Conservation (phyloP, 2,888 invertebrate species). For the Papilio demoleus region DNA sequence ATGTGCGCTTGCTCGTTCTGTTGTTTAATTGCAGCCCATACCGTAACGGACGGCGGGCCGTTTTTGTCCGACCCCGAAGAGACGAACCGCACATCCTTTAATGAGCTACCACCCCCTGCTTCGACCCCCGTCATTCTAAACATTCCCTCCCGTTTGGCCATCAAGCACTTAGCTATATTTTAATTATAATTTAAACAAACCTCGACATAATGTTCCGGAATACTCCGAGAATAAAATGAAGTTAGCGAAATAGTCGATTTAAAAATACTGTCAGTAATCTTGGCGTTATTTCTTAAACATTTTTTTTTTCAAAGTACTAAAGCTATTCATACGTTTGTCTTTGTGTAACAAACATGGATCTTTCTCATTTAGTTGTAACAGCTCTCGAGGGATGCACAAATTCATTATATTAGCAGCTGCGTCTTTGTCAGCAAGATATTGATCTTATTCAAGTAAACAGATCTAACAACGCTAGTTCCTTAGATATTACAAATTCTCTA, state of each 20-base stretch:
- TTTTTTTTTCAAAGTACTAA: not conserved
- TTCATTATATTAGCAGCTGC: conserved; percentile 8
- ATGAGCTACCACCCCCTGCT: conserved; percentile 60
- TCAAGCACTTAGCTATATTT: conserved; percentile 31
- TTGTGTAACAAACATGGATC: no score
- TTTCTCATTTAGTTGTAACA: conserved; percentile 7
- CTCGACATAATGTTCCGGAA: conserved; percentile 19
- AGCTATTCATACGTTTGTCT: not conserved
- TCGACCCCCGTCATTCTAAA: conserved; percentile 43
- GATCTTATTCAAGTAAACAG: conserved; percentile 18
- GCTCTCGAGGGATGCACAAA: conserved; percentile 16
- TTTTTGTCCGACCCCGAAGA: conserved; percentile 73
- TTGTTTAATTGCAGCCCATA: conserved; percentile 77
- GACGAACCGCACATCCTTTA: conserved; percentile 72
- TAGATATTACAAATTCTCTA: conserved; percentile 19
- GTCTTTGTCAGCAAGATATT: conserved; percentile 24
- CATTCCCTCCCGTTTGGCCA: conserved; percentile 36
- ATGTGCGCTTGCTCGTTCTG: conserved; percentile 62
- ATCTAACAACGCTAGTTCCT: conserved; percentile 3
- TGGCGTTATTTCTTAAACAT: not conserved
- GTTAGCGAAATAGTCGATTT: not conserved
- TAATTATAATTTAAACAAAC: conserved; percentile 40
- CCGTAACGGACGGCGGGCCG: conserved; percentile 73
- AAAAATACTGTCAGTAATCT: not conserved
- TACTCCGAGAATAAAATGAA: conserved; percentile 8